phyloP scores from a whole-genome alignment of 2,113 vertebrate species.

The Calonectris borealis region DNA sequence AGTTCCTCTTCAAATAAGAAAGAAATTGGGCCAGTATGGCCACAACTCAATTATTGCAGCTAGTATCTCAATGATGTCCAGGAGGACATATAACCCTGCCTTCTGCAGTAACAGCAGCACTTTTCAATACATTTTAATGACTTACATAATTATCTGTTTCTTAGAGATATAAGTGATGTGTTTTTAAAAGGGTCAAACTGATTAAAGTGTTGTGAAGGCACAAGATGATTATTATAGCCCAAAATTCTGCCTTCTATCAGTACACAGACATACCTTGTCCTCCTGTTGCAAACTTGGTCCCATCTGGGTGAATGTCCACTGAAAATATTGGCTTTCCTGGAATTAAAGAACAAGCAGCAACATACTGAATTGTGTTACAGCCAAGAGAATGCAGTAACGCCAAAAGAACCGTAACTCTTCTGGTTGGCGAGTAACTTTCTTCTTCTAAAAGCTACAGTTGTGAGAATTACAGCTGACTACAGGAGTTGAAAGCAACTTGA shows the following conservation, averaged over 20 bases:
- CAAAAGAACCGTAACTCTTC: not conserved
- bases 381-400: not conserved
- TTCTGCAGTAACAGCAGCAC: not conserved
- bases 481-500: not conserved
- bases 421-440: not conserved
- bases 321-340: constrained; percentile 98
- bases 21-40: not conserved
- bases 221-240: not conserved
- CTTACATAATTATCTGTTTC: too few species aligned
- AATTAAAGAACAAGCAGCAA: constrained; percentile 33
- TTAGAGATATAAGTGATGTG: not conserved
- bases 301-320: constrained; percentile 98
- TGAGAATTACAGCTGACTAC: not conserved
- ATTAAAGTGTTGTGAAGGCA: not conserved
- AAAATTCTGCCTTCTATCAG: not conserved
- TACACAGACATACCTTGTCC: constrained; percentile 85
- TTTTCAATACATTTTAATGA: not conserved
- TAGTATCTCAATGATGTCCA: not conserved
- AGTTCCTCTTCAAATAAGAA: not conserved
- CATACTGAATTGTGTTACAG: not conserved
- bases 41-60: not conserved
- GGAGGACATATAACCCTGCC: not conserved
- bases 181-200: not conserved
- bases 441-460: not conserved
- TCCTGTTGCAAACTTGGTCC: constrained; percentile 97